Percentiles rank a stretch among this genome's conserved stretches.
Conservation (phyloP, 2,888 invertebrate species). For the Patella pellucida region DNA sequence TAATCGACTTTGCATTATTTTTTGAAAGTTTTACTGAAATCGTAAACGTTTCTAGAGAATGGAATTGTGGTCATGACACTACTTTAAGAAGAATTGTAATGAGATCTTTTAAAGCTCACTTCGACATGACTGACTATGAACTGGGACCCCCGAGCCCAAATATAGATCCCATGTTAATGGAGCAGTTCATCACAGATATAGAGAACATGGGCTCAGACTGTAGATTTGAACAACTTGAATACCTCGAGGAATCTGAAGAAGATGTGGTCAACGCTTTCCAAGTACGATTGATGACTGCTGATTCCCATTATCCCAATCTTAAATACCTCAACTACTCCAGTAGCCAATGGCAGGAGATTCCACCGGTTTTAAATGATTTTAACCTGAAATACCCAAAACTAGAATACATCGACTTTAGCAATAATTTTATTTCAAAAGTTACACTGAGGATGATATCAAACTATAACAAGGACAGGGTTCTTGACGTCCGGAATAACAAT, state of each 20-base stretch:
- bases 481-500: conserved; percentile 40
- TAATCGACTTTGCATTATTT: background rate
- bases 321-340: conserved; percentile 31
- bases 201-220: conserved; percentile 26
- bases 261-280: conserved; percentile 39
- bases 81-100: conserved; percentile 31
- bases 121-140: conserved; percentile 6
- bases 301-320: conserved; percentile 40
- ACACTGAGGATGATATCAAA: conserved; percentile 9
- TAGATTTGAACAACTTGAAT: conserved; percentile 36
- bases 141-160: background rate
- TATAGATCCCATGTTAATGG: too few relatives aligned
- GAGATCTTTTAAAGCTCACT: conserved; percentile 34
- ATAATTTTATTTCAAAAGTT: background rate
- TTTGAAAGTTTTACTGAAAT: conserved; percentile 19
- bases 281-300: conserved; percentile 40
- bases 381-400: conserved; percentile 21
- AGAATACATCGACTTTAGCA: background rate
- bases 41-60: conserved; percentile 31
- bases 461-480: background rate
- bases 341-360: conserved; percentile 38
- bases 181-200: background rate
- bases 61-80: conserved; percentile 40
- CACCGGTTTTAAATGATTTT: conserved; percentile 43
- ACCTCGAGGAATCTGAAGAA: conserved; percentile 43